These are phyloP conservation scores for Callopanchax toddi DNA, from an alignment of 2,113 vertebrate genomes.

Conservation along the genomic window DNA sequence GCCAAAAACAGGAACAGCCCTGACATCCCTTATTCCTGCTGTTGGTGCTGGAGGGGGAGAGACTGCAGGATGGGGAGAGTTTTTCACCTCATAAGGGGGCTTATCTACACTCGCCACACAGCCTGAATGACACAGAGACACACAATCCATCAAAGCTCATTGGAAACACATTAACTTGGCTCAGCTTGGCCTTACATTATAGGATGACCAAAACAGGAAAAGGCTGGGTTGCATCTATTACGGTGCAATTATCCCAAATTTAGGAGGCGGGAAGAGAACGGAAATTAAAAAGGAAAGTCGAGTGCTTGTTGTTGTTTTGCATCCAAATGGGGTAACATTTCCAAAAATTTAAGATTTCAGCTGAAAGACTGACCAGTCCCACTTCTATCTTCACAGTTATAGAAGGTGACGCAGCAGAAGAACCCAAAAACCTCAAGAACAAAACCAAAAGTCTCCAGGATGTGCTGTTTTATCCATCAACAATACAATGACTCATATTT, in stretches of 20 bases:
- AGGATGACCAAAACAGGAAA: conserved; percentile 45
- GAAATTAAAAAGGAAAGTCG: neutral
- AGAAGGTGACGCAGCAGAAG: neutral
- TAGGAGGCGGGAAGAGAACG: conserved; percentile 1
- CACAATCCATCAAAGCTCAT: conserved; percentile 54
- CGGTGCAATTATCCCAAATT: conserved; percentile 12
- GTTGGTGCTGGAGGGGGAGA: conserved; percentile 49
- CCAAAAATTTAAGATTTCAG: neutral
- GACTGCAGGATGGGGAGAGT: conserved; percentile 53
- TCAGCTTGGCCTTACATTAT: conserved; percentile 11
- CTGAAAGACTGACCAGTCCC: neutral
- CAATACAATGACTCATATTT: conserved; percentile 6
- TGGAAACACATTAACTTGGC: conserved; percentile 35
- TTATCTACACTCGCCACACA: conserved; percentile 70
- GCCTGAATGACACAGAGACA: conserved; percentile 74
- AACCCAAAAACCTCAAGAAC: neutral
- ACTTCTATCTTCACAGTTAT: neutral
- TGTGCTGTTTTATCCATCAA: conserved; percentile 35
- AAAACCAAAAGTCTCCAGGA: conserved; percentile 30
- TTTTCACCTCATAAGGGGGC: conserved; percentile 73
- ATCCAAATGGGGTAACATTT: neutral
- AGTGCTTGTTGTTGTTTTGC: conserved; percentile 1
- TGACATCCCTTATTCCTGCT: conserved; percentile 76
- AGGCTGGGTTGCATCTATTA: conserved; percentile 14
- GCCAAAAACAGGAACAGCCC: conserved; percentile 67